phyloP scores from a whole-genome alignment of 1,140 invertebrate genomes.

The Plectrocnemia conspersa region DNA sequence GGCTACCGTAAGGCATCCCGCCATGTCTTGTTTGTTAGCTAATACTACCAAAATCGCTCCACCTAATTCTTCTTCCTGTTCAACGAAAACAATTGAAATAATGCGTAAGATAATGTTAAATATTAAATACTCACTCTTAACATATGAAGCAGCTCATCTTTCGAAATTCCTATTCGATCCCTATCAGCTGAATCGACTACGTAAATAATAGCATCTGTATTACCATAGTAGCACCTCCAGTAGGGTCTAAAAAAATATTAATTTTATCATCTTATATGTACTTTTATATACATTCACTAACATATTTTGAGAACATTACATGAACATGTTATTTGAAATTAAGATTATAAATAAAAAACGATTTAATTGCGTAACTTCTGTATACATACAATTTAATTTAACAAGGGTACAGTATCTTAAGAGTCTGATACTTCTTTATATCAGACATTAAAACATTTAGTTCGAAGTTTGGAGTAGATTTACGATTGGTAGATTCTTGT shows the following conservation, averaged over 20 bases:
- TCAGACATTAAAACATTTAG: too few relatives aligned
- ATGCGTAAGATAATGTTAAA: slow-evolving; percentile 4
- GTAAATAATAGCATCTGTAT: slow-evolving; percentile 99
- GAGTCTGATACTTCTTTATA: too few relatives aligned
- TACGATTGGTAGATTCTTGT: too few relatives aligned
- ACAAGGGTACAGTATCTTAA: too few relatives aligned
- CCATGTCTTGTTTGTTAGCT: slow-evolving; percentile 99
- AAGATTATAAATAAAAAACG: too few relatives aligned
- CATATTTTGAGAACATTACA: slow-evolving; percentile 13
- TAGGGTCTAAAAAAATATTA: slow-evolving; percentile 76
- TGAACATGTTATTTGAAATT: too few relatives aligned
- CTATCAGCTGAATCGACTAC: slow-evolving; percentile 98
- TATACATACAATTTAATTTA: too few relatives aligned
- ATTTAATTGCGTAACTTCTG: too few relatives aligned
- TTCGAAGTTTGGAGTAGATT: too few relatives aligned
- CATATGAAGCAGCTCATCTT: slow-evolving; percentile 97
- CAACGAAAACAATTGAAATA: too few relatives aligned
- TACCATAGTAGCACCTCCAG: slow-evolving; percentile 99
- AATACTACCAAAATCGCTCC: slow-evolving; percentile 93
- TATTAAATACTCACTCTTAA: slow-evolving; percentile 66
- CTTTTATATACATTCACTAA: neutral
- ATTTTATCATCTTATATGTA: slow-evolving; percentile 2
- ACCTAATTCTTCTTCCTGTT: slow-evolving; percentile 93
- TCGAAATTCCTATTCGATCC: slow-evolving; percentile 98
- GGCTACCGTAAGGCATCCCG: slow-evolving; percentile 90